These are phyloP conservation scores for Acleris literana DNA, from an alignment of 2,888 invertebrate genomes.

Conservation along the genomic window DNA sequence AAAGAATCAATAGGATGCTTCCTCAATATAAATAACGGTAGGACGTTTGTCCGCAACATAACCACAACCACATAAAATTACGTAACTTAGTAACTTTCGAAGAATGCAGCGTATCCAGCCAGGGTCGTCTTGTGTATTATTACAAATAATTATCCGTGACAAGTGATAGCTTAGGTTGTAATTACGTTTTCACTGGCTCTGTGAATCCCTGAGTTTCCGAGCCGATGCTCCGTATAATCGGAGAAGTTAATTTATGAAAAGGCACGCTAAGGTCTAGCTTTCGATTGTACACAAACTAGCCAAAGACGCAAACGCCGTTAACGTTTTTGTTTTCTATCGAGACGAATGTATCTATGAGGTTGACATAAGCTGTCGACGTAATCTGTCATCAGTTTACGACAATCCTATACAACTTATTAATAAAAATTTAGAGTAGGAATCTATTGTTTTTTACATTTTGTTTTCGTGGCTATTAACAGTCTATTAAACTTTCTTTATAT, in stretches of 20 bases:
- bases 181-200: constrained; percentile 65
- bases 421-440: too few species aligned
- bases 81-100: constrained; percentile 21
- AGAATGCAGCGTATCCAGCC: constrained; percentile 7
- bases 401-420: too few species aligned
- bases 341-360: too few species aligned
- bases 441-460: too few species aligned
- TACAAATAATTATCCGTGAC: constrained; percentile 32
- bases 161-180: constrained; percentile 44
- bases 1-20: constrained; percentile 23
- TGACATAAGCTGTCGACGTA: too few species aligned
- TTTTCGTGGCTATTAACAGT: too few species aligned
- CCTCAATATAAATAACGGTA: constrained; percentile 6
- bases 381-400: too few species aligned
- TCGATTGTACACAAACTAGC: constrained; percentile 7
- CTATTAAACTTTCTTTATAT: too few species aligned
- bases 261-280: constrained; percentile 14
- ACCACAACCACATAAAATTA: constrained; percentile 4
- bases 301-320: not conserved
- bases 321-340: too few species aligned
- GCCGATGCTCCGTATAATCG: constrained; percentile 58
- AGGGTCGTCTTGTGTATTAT: constrained; percentile 28
- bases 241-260: constrained; percentile 38
- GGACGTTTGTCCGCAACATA: not conserved
- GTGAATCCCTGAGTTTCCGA: constrained; percentile 62